Base-by-base conservation (phyloP, 2,797 vertebrate genomes). In the Pelochelys cantorii region DNA sequence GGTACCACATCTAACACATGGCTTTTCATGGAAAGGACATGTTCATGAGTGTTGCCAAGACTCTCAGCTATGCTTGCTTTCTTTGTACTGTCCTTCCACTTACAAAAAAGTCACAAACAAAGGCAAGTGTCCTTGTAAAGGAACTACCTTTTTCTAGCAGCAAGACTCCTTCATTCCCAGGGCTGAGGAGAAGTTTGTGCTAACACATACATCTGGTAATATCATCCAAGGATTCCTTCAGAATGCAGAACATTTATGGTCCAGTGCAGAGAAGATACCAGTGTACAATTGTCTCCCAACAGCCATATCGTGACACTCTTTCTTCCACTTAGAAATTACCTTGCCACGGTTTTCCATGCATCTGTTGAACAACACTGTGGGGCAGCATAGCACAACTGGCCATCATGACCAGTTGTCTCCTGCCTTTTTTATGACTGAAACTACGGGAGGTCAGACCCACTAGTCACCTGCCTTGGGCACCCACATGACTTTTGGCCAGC, bases 251-350 rank as follows among this genome's bases (percentile, higher is more conserved):
- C 79, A 87, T 90, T 54, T 75, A 68, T 29, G 60, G 7, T 27
- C 57, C 37, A 77, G 81, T 82, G n/a, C 60, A 34, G 5, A 89
- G 90, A 94, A 89, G 90, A 81, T 11, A 82, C 2, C 83, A 3
- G 54, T 11, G 18, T 31, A 65, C 27, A 79, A 89, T 29, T 85
- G 25, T 84, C 77, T 93, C 52, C 48, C 37, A 79, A 87, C n/a
- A 89, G 18, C 31, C 60, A 88, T 25, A 92, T 79, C 42, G 59
- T 83, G 88, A 89, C 94, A 92, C 78, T 29, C 31, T 37, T 81
- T 27, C 23, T 62, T 86, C 37, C 71, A 27, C 59, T 83, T 93
- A 62, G 79, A 65, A 71, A 60, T 71, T 81, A 85, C 17, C 5
- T 42, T 62, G 48, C 42, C 7, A 54, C 7, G 34, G 48, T 86